Evolutionary conservation across 2,113 vertebrate genomes (phyloP).

Genomic region (Anser cygnoides): DNA sequence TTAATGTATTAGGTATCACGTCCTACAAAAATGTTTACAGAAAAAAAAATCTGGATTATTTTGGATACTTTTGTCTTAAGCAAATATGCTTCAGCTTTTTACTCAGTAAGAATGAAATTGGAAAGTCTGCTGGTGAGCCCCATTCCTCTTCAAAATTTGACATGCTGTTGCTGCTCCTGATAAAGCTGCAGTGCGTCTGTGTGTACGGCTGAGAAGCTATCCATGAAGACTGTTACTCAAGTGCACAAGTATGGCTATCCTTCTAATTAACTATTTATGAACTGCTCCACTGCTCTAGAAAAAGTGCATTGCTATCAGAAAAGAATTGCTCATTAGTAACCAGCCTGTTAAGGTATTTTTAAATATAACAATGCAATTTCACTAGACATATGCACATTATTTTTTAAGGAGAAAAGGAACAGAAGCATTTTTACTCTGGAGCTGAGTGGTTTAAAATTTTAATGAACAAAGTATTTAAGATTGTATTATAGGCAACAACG

Average conservation of each 20-base stretch:
- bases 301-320: neutral
- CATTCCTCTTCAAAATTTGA: neutral
- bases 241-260: neutral
- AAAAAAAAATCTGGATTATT: neutral
- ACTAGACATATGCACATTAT: neutral
- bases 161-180: neutral
- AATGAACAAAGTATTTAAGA: slow-evolving; percentile 40
- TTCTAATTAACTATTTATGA: slow-evolving; percentile 53
- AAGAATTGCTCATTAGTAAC: slow-evolving; percentile 2
- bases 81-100: neutral
- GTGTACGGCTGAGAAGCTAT: neutral
- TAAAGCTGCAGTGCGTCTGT: neutral
- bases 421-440: slow-evolving; percentile 1
- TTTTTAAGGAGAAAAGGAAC: slow-evolving; percentile 43
- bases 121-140: neutral
- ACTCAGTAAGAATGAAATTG: neutral
- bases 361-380: slow-evolving; percentile 4
- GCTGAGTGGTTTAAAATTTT: slow-evolving; percentile 48
- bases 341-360: slow-evolving; percentile 17
- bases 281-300: slow-evolving; percentile 44
- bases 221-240: neutral
- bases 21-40: neutral
- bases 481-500: neutral
- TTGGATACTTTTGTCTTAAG: neutral
- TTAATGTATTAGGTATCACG: neutral